Conservation (phyloP, 2,113 vertebrate genomes). For the Brachypteracias leptosomus region DNA sequence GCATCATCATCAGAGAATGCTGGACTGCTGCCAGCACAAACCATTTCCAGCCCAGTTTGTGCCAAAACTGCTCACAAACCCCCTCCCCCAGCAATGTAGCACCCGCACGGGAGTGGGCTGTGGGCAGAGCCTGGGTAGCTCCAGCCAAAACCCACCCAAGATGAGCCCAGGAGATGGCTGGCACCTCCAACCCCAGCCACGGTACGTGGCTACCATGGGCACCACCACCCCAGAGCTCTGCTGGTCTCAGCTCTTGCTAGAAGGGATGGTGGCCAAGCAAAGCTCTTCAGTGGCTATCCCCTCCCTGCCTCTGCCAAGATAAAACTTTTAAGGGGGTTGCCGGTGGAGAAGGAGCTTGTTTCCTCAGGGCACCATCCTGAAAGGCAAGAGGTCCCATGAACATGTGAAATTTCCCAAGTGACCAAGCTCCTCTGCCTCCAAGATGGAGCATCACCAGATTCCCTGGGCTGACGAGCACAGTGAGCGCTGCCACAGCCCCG, state of each 20-base stretch:
- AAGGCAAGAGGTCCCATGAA: not conserved
- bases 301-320: not conserved
- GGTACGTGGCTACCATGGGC: not conserved
- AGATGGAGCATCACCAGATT: not conserved
- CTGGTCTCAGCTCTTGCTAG: not conserved
- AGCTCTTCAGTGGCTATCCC: not conserved
- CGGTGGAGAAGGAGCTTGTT: not conserved
- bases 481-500: fast-evolving
- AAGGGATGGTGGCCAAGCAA: not conserved
- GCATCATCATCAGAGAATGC: not conserved
- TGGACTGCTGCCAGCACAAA: not conserved
- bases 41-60: not conserved
- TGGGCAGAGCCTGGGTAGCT: not conserved
- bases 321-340: not conserved
- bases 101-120: fast-evolving
- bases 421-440: not conserved
- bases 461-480: fast-evolving
- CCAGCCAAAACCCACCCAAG: not conserved
- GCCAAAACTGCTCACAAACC: not conserved
- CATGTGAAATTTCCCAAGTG: not conserved
- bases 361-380: not conserved
- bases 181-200: not conserved
- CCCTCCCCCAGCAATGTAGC: not conserved
- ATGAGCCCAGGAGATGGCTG: not conserved
- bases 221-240: fast-evolving